Base-by-base conservation (phyloP, 2,888 invertebrate genomes). In the Agrilus biguttatus region DNA sequence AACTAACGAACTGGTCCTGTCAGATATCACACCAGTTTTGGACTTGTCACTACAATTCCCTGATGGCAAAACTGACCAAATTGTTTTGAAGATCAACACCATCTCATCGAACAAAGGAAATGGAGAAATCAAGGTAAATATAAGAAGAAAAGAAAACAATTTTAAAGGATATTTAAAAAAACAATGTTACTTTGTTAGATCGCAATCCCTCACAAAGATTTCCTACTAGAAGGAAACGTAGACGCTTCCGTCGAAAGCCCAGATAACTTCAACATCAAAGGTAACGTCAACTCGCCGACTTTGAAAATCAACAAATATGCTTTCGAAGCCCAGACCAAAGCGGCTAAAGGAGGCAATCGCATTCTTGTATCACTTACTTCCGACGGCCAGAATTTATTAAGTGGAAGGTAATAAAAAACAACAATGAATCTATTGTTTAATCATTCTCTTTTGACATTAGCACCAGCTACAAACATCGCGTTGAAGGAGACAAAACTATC, bases 401-500 rank as follows among this genome's bases (percentile, higher is more conserved):
- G 78, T 53, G 86, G 87, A 70, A 77, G 73, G 79, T 79, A 58
- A 10, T 12, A n/a, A 14, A 14, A 8, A 14, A 10, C 14, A 36
- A 13, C 36, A 14, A 14, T 33, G 14, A 23, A 17, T 17, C 32
- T 41, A 40, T 40, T 21, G 34, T 19, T 19, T 32, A 3, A 37
- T 35, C 28, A 38, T 39, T 36, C 33, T 42, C 12, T 35, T 47
- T 44, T 49, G 40, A 49, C 53, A 53, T 2, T 51, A 79, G 77
- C 56, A 80, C 81, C 2, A 77, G 73, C 5, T 85, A 80, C 62
- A 75, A 75, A 46, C 73, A 78, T 46, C 80, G 81, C 49, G 77
- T 79, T 45, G 83, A 83, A 59, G 78, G 75, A 32, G 75, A 76
- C 12, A 83, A 83, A 59, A 71, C 74, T 41, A 78, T 81, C 42